A percentile compares a stretch with the other conserved stretches of the same genome.
These are phyloP conservation scores for Ericerus pela DNA, from an alignment of 1,140 invertebrate species.

Conservation along the genomic window DNA sequence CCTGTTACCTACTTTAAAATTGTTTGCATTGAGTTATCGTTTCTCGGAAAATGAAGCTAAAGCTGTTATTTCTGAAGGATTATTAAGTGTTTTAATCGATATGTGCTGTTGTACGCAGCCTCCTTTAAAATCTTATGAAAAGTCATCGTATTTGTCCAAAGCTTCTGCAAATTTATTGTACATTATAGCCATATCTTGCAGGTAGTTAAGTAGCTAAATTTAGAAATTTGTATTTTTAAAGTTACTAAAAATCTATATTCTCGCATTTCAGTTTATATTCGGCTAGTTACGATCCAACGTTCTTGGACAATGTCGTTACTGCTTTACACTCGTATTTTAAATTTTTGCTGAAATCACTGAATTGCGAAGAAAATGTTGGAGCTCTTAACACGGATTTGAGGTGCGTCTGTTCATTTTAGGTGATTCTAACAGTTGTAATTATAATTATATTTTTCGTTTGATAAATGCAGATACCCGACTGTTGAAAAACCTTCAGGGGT, in stretches of 20 bases:
- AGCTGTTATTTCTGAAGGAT: background rate
- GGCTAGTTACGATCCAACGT: background rate
- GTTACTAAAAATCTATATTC: background rate
- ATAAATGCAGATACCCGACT: background rate
- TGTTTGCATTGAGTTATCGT: constrained; percentile 2
- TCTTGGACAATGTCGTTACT: background rate
- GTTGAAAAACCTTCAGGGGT: background rate
- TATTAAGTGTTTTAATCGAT: background rate
- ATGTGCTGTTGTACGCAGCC: background rate
- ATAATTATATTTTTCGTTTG: too few species aligned
- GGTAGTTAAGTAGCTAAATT: too few species aligned
- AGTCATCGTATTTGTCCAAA: background rate
- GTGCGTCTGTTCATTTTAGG: too few species aligned
- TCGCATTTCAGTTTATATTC: background rate
- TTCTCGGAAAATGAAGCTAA: background rate
- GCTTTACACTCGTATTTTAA: constrained; percentile 3
- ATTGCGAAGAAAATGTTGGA: background rate
- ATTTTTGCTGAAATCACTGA: background rate
- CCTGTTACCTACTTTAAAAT: background rate
- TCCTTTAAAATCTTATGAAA: background rate
- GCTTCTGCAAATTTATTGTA: background rate
- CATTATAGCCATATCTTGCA: background rate
- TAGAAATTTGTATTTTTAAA: background rate
- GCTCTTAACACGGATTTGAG: background rate
- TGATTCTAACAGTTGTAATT: too few species aligned